Evolutionary conservation across 2,888 invertebrate genomes (phyloP), one percentile per base, ranked within the genome.

Genomic region (Helobdella robusta): DNA sequence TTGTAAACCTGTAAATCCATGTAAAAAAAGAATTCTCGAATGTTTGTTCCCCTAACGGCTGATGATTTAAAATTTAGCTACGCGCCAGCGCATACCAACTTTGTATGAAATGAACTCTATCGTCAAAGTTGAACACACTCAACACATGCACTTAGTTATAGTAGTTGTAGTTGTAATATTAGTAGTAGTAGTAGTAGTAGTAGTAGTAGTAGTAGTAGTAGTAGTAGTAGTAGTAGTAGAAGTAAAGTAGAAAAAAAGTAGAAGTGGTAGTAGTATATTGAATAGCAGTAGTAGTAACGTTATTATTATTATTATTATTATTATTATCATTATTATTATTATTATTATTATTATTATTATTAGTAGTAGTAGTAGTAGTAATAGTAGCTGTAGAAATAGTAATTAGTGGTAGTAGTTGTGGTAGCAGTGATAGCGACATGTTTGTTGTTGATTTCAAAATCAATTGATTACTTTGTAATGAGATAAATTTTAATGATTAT

Each of bases 141-240:
- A n/a, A n/a, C n/a, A n/a, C n/a, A n/a, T 59, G 23, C 11, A 15
- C 11, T 18, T 64, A 62, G 20, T 62, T 23, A 8, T 62, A 62
- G 54, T 56, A 62, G 54, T 56, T 58, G 28, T 54, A 62, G 54
- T 62, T 58, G 54, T 62, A 62, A 18, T 62, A 62, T n/a, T 62
- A 62, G 54, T 62, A 62, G 54, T 62, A 62, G 54, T 62, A 64
- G 58, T 59, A 64, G 58, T 59, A 64, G 58, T 59, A 64, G 58
- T 59, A 64, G 58, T 59, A 64, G 58, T 59, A 64, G 58, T 59
- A 64, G 58, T 59, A 64, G 58, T 59, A 65, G 59, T 60, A 65
- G 59, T 36, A 64, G 36, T 34, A 64, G 48, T 50, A 50, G 30
- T 64, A 63, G 50, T 50, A 60, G 30, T 25, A 34, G n/a, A 48